Evolutionary conservation across 1,140 invertebrate genomes (phyloP).

Genomic region (Nymphalis io): DNA sequence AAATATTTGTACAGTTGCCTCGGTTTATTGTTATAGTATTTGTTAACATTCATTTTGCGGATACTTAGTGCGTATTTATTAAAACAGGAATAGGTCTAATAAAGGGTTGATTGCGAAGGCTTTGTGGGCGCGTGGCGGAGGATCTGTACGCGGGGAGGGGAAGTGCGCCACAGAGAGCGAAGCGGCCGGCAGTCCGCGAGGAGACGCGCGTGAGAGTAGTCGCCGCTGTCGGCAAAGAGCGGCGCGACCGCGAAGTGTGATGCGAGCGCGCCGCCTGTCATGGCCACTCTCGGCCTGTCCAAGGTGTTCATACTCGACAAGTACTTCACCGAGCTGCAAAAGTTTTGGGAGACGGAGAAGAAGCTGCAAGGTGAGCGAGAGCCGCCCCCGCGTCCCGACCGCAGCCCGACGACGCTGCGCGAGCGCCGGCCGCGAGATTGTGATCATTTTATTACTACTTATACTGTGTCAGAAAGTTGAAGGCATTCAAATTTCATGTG

Average conservation of each 20-base stretch:
- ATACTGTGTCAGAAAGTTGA: slow-evolving; percentile 42
- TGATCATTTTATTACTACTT: slow-evolving; percentile 50
- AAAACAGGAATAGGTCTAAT: neutral
- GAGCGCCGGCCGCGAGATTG: slow-evolving; percentile 34
- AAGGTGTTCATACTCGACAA: slow-evolving; percentile 99
- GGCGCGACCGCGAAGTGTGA: slow-evolving; percentile 72
- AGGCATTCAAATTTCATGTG: slow-evolving; percentile 41
- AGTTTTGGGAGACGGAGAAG: slow-evolving; percentile 98
- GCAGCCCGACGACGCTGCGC: slow-evolving; percentile 40
- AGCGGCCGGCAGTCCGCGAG: slow-evolving; percentile 48
- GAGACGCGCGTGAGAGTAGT: slow-evolving; percentile 56
- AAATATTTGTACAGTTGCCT: no score
- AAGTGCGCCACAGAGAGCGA: slow-evolving; percentile 27
- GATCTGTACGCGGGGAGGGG: slow-evolving; percentile 16
- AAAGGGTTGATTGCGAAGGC: slow-evolving; percentile 11
- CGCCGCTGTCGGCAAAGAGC: slow-evolving; percentile 52
- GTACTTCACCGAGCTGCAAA: slow-evolving; percentile 97
- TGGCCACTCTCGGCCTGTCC: slow-evolving; percentile 95
- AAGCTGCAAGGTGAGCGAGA: slow-evolving; percentile 92
- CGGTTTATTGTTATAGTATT: neutral
- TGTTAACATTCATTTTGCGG: neutral
- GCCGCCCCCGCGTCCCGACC: slow-evolving; percentile 23
- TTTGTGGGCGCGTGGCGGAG: slow-evolving; percentile 28
- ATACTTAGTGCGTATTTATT: neutral
- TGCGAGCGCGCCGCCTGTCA: slow-evolving; percentile 79